These are phyloP conservation scores for Syngnathus scovelli DNA, from an alignment of 2,113 vertebrate species.

Conservation along the genomic window DNA sequence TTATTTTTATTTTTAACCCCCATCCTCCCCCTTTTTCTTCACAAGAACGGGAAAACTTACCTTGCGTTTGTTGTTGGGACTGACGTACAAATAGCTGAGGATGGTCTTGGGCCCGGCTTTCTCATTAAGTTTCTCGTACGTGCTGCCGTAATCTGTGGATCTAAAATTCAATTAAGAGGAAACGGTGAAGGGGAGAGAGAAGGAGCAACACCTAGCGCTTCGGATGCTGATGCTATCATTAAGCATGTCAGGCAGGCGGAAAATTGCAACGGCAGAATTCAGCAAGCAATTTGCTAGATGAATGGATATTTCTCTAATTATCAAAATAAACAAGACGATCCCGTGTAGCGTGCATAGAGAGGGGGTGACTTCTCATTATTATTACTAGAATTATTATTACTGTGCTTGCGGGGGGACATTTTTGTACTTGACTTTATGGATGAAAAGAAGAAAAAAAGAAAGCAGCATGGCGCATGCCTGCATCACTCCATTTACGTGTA, in stretches of 20 bases:
- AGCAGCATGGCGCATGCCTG: too few species aligned
- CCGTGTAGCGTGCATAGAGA: slow-evolving; percentile 15
- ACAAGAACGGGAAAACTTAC: slow-evolving; percentile 59
- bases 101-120: slow-evolving; percentile 89
- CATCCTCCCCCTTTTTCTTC: background rate
- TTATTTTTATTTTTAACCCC: background rate
- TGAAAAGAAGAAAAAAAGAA: background rate
- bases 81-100: slow-evolving; percentile 91
- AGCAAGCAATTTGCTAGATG: slow-evolving; percentile 57
- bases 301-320: slow-evolving; percentile 55
- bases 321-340: slow-evolving; percentile 45
- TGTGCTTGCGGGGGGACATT: slow-evolving; percentile 15
- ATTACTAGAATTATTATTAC: slow-evolving; percentile 6
- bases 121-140: slow-evolving; percentile 90
- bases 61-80: slow-evolving; percentile 92
- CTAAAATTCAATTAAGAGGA: slow-evolving; percentile 78
- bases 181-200: slow-evolving; percentile 51
- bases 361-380: slow-evolving; percentile 4
- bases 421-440: background rate
- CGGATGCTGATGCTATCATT: slow-evolving; percentile 56
- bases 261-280: slow-evolving; percentile 61
- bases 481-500: too few species aligned
- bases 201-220: slow-evolving; percentile 39
- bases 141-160: slow-evolving; percentile 93
- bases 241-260: slow-evolving; percentile 58